These are phyloP conservation scores for Vespertilio murinus DNA, from an alignment of 2,797 vertebrate species.

Conservation along the genomic window DNA sequence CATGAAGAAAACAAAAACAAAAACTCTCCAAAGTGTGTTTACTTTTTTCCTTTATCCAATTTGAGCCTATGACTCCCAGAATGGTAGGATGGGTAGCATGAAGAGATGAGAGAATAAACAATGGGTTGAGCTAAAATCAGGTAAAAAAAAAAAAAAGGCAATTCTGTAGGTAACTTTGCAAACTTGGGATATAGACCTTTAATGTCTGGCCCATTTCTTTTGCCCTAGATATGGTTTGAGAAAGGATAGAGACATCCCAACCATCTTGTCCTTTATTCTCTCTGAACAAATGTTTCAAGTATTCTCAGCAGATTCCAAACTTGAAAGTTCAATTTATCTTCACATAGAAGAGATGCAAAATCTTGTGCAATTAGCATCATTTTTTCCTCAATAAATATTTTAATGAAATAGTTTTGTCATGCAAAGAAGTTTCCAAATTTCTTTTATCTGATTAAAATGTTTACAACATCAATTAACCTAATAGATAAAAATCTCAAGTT, in stretches of 20 bases:
- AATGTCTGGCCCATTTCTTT: not conserved
- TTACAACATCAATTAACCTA: not conserved
- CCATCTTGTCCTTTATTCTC: not conserved
- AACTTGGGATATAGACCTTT: not conserved
- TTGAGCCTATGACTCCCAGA: not conserved
- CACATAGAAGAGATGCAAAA: not conserved
- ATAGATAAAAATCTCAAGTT: not conserved
- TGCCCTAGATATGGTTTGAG: not conserved
- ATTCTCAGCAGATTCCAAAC: not conserved
- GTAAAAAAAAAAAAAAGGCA: not conserved
- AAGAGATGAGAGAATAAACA: not conserved
- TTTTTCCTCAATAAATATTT: not conserved
- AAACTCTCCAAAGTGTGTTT: not conserved
- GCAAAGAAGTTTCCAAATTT: not conserved
- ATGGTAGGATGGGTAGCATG: not conserved
- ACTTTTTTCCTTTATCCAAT: not conserved
- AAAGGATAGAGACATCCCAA: not conserved
- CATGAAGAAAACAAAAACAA: not conserved
- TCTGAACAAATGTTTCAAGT: not conserved
- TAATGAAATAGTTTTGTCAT: not conserved
- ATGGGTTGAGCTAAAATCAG: not conserved
- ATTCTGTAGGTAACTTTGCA: not conserved
- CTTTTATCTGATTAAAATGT: conserved; percentile 13
- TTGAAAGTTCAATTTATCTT: not conserved
- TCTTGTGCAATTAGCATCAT: not conserved